Percentiles rank a stretch among this genome's conserved stretches.
Conservation (phyloP, 1,140 invertebrate species). For the Philopotamus ludificatus region DNA sequence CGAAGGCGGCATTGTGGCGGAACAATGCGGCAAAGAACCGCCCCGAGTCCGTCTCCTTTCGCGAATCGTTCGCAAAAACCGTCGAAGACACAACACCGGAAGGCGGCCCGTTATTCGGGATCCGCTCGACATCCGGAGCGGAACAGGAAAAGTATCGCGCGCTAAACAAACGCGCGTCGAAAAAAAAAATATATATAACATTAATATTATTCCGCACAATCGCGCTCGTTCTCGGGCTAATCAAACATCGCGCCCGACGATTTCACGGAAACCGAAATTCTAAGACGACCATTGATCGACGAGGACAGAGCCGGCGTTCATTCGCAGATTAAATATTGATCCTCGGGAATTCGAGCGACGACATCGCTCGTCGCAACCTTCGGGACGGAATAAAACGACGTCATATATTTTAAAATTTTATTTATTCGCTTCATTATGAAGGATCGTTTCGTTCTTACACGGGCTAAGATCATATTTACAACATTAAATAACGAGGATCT, state of each 20-base stretch:
- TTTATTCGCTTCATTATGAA: too few species aligned
- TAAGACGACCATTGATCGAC: too few species aligned
- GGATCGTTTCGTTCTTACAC: too few species aligned
- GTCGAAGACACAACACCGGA: constrained; percentile 14
- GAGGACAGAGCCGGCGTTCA: too few species aligned
- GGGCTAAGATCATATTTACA: too few species aligned
- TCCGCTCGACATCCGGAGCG: constrained; percentile 14
- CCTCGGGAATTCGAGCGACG: too few species aligned
- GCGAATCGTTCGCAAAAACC: not conserved
- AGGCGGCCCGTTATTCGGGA: constrained; percentile 8
- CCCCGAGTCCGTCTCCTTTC: not conserved
- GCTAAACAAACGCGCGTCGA: not conserved
- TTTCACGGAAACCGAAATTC: not conserved
- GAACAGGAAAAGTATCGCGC: constrained; percentile 8
- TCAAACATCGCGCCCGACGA: not conserved
- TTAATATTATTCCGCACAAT: constrained; percentile 6
- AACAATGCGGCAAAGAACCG: not conserved
- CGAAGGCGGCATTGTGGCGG: not conserved
- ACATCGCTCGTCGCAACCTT: too few species aligned
- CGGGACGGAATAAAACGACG: too few species aligned
- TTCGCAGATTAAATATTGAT: too few species aligned
- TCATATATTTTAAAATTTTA: too few species aligned
- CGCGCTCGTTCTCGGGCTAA: not conserved
- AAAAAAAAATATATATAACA: not conserved
- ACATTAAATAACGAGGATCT: too few species aligned